Conservation (phyloP, 1,140 invertebrate genomes). For the Maconellicoccus hirsutus region DNA sequence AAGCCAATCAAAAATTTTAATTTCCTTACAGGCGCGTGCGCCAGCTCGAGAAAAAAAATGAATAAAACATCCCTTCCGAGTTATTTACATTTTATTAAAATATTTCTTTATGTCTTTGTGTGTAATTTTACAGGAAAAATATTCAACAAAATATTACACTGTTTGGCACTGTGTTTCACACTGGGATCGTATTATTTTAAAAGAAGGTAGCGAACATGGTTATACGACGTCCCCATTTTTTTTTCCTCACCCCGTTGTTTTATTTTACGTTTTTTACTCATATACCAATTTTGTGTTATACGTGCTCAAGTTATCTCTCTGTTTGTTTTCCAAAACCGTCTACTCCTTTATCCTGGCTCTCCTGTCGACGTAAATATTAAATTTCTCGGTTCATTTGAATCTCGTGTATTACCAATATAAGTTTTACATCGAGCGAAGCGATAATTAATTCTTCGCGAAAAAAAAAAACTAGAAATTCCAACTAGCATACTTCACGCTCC, state of each 20-base stretch:
- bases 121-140: neutral
- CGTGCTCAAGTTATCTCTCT: neutral
- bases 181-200: slow-evolving; percentile 11
- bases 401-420: neutral
- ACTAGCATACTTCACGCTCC: neutral
- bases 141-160: slow-evolving; percentile 12
- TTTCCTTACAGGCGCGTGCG: no score
- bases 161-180: neutral
- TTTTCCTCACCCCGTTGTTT: neutral
- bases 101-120: neutral
- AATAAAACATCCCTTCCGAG: neutral
- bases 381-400: neutral
- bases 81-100: slow-evolving; percentile 1
- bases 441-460: neutral
- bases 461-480: no score
- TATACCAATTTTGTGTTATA: no score
- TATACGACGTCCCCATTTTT: neutral
- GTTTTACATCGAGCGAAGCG: neutral
- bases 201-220: neutral
- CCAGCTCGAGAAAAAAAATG: no score
- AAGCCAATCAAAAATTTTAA: no score
- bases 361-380: neutral
- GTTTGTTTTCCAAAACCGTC: neutral
- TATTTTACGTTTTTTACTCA: neutral
- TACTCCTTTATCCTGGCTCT: neutral